phyloP scores from a whole-genome alignment of 2,113 vertebrate species.

The Vombatus ursinus region DNA sequence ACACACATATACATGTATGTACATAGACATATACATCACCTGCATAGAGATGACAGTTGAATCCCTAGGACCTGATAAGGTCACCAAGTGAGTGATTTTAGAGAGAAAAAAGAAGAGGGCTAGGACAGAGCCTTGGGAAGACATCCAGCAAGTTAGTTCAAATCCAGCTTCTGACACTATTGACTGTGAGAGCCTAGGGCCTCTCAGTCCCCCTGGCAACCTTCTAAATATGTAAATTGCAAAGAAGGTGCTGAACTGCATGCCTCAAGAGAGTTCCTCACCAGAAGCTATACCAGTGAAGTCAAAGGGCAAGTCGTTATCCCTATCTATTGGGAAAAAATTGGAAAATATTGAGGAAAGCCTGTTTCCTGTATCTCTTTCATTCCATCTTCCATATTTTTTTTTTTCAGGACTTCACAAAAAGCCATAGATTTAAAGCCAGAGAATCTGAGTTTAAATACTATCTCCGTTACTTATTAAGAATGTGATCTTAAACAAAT shows the following conservation, averaged over 20 bases:
- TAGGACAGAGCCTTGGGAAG: neutral
- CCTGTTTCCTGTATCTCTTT: neutral
- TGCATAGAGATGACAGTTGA: neutral
- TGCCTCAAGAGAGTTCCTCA: neutral
- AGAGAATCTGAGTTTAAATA: neutral
- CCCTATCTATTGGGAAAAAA: neutral
- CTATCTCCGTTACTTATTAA: neutral
- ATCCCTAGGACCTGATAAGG: neutral
- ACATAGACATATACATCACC: neutral
- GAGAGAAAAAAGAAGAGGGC: neutral
- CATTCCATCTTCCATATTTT: neutral
- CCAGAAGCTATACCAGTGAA: neutral
- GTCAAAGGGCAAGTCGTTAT: neutral
- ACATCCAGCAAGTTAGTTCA: neutral
- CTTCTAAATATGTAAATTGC: neutral
- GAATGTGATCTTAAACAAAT: neutral
- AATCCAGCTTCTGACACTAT: neutral
- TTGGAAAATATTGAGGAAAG: neutral
- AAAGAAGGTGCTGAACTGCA: neutral
- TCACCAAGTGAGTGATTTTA: neutral
- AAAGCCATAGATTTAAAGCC: neutral
- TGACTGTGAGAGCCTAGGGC: neutral
- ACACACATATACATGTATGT: neutral
- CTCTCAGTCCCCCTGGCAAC: neutral
- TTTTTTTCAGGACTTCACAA: neutral